phyloP scores from a whole-genome alignment of 1,140 invertebrate genomes.

The Cydia strobilella region DNA sequence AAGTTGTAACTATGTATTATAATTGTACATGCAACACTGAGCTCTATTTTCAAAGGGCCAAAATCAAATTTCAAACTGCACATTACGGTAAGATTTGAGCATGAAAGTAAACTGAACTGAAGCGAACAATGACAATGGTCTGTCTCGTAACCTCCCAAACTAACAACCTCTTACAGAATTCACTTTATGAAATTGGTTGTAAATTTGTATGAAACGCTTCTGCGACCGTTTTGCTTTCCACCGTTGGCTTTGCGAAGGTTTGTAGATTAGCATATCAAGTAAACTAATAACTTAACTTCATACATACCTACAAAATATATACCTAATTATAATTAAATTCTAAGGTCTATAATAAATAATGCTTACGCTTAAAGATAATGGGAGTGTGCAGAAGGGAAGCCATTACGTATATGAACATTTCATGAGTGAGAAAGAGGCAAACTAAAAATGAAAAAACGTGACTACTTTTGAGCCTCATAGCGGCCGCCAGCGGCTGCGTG shows the following conservation, averaged over 20 bases:
- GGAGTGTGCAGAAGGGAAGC: no score
- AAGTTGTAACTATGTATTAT: background rate
- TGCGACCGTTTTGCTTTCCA: constrained; percentile 7
- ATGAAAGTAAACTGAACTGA: constrained; percentile 7
- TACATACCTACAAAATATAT: background rate
- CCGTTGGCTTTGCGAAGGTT: background rate
- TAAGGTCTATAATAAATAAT: no score
- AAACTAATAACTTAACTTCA: background rate
- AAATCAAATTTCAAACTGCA: background rate
- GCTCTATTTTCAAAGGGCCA: background rate
- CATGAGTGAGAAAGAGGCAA: no score
- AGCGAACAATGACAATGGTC: constrained; percentile 3
- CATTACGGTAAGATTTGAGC: background rate
- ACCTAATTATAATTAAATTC: no score
- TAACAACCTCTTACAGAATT: constrained; percentile 16
- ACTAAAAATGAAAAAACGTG: no score
- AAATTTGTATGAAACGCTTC: constrained; percentile 14
- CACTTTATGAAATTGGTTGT: constrained; percentile 21
- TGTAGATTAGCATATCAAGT: background rate
- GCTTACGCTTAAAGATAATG: no score
- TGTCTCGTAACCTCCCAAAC: constrained; percentile 18
- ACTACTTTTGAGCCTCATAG: no score
- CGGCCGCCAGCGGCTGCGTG: no score
- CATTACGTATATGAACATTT: no score
- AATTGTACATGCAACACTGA: background rate